Percentiles rank a stretch among this genome's conserved stretches.
phyloP scores from a whole-genome alignment of 2,888 invertebrate species.

The Epicampocera succincta region DNA sequence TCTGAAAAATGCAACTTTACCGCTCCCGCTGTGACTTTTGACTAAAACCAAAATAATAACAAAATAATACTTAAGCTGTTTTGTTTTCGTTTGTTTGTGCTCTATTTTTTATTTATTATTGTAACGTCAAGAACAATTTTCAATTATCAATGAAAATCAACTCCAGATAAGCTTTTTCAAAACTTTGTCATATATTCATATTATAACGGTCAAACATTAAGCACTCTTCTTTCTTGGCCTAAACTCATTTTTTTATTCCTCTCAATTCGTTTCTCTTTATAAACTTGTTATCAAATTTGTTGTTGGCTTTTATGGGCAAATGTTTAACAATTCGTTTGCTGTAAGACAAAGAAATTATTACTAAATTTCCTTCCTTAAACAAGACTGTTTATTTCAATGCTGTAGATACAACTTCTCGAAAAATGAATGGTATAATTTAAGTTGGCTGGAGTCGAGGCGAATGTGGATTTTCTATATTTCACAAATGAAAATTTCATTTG shows the following conservation, averaged over 20 bases:
- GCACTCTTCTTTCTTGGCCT: not conserved
- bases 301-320: no score
- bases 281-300: not conserved
- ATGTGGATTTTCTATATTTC: no score
- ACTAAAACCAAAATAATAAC: conserved; percentile 31
- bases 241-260: not conserved
- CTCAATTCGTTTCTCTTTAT: not conserved
- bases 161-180: no score
- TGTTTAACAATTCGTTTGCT: no score
- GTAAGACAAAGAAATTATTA: no score
- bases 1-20: conserved; percentile 30
- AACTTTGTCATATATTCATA: not conserved
- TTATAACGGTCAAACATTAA: no score
- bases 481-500: no score
- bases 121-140: not conserved
- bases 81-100: conserved; percentile 17
- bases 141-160: not conserved
- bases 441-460: no score
- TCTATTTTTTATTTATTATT: conserved; percentile 13
- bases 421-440: no score
- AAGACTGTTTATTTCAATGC: no score
- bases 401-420: no score
- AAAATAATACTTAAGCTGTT: not conserved
- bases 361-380: no score
- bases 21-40: conserved; percentile 23